Percentiles rank a stretch among this genome's conserved stretches.
These are phyloP conservation scores for Philhelius pedissequus DNA, from an alignment of 2,888 invertebrate species.

Conservation along the genomic window DNA sequence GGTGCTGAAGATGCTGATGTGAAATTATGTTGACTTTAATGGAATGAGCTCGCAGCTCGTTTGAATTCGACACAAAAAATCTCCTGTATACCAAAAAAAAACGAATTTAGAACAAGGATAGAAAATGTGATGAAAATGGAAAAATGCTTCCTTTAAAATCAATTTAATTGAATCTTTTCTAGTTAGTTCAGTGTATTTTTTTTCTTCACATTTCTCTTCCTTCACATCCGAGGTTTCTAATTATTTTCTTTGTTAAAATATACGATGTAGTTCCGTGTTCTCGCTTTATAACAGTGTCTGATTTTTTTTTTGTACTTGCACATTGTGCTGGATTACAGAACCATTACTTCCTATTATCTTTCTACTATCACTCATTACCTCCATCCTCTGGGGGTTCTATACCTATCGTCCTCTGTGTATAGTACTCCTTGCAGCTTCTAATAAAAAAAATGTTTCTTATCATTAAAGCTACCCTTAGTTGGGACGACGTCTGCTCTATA, in stretches of 20 bases:
- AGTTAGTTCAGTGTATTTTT: not conserved
- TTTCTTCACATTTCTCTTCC: not conserved
- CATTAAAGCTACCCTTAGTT: constrained; percentile 33
- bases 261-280: not conserved
- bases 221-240: constrained; percentile 19
- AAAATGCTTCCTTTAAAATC: constrained; percentile 22
- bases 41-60: not conserved
- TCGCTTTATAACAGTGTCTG: not conserved
- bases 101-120: constrained; percentile 46
- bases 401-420: not conserved
- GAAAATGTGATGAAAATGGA: not conserved
- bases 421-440: constrained; percentile 18
- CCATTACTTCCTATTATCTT: constrained; percentile 64
- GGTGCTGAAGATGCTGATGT: constrained; percentile 20
- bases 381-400: not conserved
- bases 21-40: constrained; percentile 62
- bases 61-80: not conserved
- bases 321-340: constrained; percentile 59
- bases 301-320: constrained; percentile 6
- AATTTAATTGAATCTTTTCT: constrained; percentile 18
- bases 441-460: constrained; percentile 54
- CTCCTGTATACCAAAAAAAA: not conserved
- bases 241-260: constrained; percentile 19
- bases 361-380: constrained; percentile 52
- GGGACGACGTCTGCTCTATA: not conserved